A percentile compares a stretch with the other conserved stretches of the same genome.
These are phyloP conservation scores for Chelonoidis abingdonii DNA, from an alignment of 2,113 vertebrate species.

Conservation along the genomic window DNA sequence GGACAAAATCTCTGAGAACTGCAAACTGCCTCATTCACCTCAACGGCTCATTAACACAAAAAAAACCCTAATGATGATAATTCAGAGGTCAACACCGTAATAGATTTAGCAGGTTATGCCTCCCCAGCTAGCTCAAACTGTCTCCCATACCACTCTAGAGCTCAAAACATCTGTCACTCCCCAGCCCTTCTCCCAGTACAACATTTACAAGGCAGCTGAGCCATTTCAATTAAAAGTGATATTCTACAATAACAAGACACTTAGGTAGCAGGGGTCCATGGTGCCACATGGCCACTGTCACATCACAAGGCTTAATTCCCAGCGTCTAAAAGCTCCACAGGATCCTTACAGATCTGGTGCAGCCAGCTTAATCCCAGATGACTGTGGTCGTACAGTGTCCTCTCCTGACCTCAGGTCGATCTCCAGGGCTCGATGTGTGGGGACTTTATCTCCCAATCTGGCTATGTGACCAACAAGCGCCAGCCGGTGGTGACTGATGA, in stretches of 20 bases:
- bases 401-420: background rate
- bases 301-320: background rate
- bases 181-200: background rate
- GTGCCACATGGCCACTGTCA: no score
- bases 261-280: background rate
- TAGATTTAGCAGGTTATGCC: background rate
- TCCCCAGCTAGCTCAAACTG: background rate
- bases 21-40: fast-evolving
- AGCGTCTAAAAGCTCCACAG: background rate
- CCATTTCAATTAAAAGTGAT: background rate
- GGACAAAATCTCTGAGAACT: background rate
- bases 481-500: background rate
- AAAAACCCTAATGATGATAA: background rate
- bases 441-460: no score
- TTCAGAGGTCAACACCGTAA: background rate
- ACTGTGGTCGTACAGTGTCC: background rate
- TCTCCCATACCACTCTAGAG: background rate
- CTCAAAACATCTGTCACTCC: background rate
- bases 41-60: fast-evolving
- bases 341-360: no score
- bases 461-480: background rate
- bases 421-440: background rate
- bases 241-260: background rate
- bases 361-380: background rate
- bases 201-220: background rate